Evolutionary conservation across 35 echinoderm and acorn worm genomes (phyloP), one percentile per base, ranked within the genome.

Genomic region (Apostichopus parvimensis): DNA sequence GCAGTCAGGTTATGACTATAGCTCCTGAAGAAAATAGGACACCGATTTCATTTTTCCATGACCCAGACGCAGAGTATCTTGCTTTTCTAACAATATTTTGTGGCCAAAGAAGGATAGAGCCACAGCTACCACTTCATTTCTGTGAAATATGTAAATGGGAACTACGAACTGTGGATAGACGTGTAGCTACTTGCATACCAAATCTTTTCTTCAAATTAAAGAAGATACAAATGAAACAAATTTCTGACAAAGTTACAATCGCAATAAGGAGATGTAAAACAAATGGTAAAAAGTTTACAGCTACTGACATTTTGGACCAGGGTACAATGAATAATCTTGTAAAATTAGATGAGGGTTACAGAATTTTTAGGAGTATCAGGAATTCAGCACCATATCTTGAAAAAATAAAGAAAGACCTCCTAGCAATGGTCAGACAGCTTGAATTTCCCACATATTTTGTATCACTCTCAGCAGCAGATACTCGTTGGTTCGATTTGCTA

Each of bases 391-490:
- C 90, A 57, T 92, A 83, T 53, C 56, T 77, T 59, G 91, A 92
- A 92, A 92, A 45, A 82, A 9, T 55, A 15, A 54, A 92, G 73
- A 92, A 80, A 70, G 78, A 92, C 23, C 64, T 82, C 1, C 72
- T 92, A 71, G 57, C 91, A 11, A 92, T 92, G 90, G 82, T 92
- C 9, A 73, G 78, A 15, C 90, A 82, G 61, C 57, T 92, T 24
- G 90, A 78, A 18, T 79, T 66, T 81, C 90, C 90, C 17, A 92
- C 90, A 80, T 92, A 25, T 21, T 82, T 92, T 82, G 78, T 66
- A 57, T 92, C 90, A 1, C 82, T 92, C 10, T 92, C 77, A 56
- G 55, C 90, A 23, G 90, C 90, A 80, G 90, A 81, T 25, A 92
- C 90, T n/a, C 55, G 77, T 13, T 92, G 78, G 90, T 13, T 6